phyloP scores from a whole-genome alignment of 92 coral and sea anemone species.

The Micromussa lordhowensis region DNA sequence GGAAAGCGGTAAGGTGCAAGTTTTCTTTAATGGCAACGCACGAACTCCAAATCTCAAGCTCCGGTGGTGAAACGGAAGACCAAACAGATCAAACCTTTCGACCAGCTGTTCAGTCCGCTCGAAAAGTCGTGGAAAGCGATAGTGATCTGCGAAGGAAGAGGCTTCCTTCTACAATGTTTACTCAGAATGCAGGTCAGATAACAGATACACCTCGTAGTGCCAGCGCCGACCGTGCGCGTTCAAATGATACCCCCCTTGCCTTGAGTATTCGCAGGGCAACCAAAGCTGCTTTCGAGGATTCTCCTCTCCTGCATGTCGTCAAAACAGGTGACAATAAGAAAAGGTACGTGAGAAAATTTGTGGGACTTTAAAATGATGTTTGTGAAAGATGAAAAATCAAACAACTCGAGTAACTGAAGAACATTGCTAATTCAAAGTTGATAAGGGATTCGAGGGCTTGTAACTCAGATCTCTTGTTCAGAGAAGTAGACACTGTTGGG shows the following conservation, averaged over 20 bases:
- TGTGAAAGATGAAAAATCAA: background rate
- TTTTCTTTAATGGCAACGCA: background rate
- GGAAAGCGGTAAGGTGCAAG: background rate
- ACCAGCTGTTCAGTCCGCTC: background rate
- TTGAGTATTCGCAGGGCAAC: background rate
- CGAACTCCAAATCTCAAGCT: background rate
- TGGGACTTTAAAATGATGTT: too few relatives aligned
- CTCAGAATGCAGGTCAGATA: background rate
- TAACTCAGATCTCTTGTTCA: too few relatives aligned
- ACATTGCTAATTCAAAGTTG: too few relatives aligned
- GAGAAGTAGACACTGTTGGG: too few relatives aligned
- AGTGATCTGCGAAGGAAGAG: conserved; percentile 5
- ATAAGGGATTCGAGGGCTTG: too few relatives aligned
- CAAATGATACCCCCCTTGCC: background rate
- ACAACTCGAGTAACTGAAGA: background rate
- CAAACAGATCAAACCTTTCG: background rate
- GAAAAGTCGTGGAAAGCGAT: background rate
- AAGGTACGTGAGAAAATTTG: background rate
- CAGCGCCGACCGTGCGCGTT: background rate
- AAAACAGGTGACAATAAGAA: background rate
- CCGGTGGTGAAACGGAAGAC: background rate
- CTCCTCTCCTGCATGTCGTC: background rate
- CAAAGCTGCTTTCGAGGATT: conserved; percentile 27
- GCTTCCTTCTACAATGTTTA: background rate
- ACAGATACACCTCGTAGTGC: conserved; percentile 8